Base-by-base conservation (phyloP, 1,140 invertebrate species). In the Heliothis virescens region DNA sequence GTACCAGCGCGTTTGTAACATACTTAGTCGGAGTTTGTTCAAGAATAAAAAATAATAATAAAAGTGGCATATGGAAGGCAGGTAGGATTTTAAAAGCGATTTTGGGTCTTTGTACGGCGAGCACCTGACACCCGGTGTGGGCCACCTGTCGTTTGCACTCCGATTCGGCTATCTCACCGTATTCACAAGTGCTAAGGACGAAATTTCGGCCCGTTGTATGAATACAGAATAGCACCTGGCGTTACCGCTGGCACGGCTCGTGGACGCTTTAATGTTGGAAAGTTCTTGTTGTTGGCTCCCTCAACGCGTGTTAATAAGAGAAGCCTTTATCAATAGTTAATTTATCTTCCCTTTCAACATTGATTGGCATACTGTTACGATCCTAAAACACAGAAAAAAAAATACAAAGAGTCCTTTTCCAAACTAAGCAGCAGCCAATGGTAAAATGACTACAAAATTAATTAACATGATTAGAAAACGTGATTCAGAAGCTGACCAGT, bases 61-160 rank as follows among this genome's bases (percentile, higher is more conserved):
- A 12, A 47, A 21, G 57, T 9, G 10, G 21, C 34, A 41, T 48
- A 48, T 53, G 57, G 57, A 26, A 76, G 26, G 15, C 74, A 63
- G 74, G 74, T 76, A 76, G 48, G 57, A 29, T 76, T 65, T 52
- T 52, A 65, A 76, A 75, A 65, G 16, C 41, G 11, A 53, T 65
- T 65, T 76, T 3, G 47, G 18, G 52, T 63, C 48, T 65, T 76
- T 65, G 74, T 75, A 26, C 73, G 59, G 4, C 34, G 48, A 21
- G 60, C 74, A 76, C 74, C 74, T 76, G 74, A 76, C 74, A 60
- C n/a, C 21, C 18, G 73, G 16, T 21, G 57, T 13, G 59, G 47
- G 60, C 48, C 74, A 76, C 74, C 74, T 76, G 74, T 53, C 74
- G 60, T 53, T 74, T 74, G 16, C 60, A 59, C 48, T 52, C 26